A percentile compares a stretch with the other conserved stretches of the same genome.
phyloP scores from a whole-genome alignment of 2,888 invertebrate genomes.

The Allolobophora icterica region DNA sequence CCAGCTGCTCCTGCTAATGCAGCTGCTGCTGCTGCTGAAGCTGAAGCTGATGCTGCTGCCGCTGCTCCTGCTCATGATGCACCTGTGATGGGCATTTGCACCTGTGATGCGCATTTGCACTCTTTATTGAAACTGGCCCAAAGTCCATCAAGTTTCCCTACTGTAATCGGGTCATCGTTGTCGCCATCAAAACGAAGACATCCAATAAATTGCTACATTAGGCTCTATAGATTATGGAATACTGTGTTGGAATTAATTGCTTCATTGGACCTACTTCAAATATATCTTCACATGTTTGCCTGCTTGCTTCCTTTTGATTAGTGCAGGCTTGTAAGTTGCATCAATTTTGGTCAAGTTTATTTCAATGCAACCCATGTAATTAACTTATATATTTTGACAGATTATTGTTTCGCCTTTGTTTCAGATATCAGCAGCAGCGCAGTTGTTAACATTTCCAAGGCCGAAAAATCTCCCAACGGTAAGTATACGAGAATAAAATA shows the following conservation, averaged over 20 bases:
- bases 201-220: not conserved
- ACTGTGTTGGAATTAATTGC: not conserved
- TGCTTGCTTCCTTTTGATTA: no score
- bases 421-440: not conserved
- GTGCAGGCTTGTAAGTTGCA: not conserved
- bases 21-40: no score
- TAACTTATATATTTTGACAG: not conserved
- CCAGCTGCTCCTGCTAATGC: no score
- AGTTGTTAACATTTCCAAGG: not conserved
- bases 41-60: no score
- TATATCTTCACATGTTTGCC: no score
- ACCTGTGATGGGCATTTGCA: no score
- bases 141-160: no score
- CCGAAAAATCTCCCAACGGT: constrained; percentile 20
- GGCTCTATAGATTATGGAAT: no score
- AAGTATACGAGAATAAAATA: not conserved
- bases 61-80: no score
- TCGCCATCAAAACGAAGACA: not conserved
- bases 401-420: not conserved
- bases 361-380: not conserved
- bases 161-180: not conserved
- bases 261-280: not conserved
- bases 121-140: no score
- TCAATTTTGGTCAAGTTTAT: not conserved
- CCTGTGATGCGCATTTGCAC: no score